phyloP scores from a whole-genome alignment of 2,113 vertebrate genomes.

The Nesospiza acunhae region DNA sequence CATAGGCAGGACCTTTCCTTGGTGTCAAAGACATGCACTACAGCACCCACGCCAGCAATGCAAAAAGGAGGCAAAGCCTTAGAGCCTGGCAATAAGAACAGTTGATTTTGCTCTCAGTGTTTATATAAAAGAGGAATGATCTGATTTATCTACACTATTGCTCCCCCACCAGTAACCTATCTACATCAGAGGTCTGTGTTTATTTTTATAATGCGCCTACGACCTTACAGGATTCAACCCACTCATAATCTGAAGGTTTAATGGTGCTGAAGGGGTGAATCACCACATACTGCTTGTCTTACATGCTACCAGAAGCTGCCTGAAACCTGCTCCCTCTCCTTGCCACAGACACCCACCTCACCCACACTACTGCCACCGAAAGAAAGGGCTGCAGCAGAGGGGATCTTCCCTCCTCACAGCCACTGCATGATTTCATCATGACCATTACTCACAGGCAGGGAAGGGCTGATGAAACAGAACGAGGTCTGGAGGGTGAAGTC shows the following conservation, averaged over 20 bases:
- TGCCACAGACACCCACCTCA: not conserved
- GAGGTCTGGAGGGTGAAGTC: not conserved
- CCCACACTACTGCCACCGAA: not conserved
- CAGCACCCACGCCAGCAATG: accelerated
- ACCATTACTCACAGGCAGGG: not conserved
- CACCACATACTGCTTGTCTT: not conserved
- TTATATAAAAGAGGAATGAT: constrained; percentile 10
- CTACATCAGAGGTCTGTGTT: not conserved
- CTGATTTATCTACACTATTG: not conserved
- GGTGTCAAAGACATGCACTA: not conserved
- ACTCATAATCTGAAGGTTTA: constrained; percentile 22
- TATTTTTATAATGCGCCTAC: constrained; percentile 25
- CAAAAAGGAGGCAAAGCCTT: not conserved
- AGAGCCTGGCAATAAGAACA: not conserved
- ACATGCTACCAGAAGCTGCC: not conserved
- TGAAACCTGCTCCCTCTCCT: not conserved
- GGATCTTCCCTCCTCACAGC: not conserved
- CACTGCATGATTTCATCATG: accelerated
- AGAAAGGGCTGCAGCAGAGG: not conserved
- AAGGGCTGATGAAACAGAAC: not conserved
- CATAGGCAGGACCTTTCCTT: not conserved
- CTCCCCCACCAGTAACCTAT: not conserved
- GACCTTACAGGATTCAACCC: not conserved
- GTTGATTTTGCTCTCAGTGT: not conserved
- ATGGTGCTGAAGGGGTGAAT: not conserved